Evolutionary conservation across 1,140 invertebrate species (phyloP), one percentile per base, ranked within the genome.

Genomic region (Drosophila repletoides): DNA sequence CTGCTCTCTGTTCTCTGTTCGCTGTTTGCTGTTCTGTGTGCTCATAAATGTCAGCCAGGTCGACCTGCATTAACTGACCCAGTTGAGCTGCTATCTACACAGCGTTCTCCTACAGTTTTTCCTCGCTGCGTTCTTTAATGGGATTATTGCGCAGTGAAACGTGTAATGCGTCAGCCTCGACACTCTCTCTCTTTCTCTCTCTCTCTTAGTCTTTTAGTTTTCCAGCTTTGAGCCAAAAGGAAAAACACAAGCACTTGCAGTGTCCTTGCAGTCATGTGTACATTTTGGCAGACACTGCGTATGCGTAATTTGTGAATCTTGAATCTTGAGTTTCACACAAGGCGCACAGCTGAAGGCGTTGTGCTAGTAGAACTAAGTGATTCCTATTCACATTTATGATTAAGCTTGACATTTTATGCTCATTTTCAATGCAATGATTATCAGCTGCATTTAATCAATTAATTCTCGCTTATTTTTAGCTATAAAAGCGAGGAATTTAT

Each of bases 41-140:
- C 75, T 75, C 79, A 86, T 86, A 79, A 86, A 77, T 83, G 74
- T 83, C 80, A 74, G 60, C 52, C 48, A 68, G 58, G 49, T 77
- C 73, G 76, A 69, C 75, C 74, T 83, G 79, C 80, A 83, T 84
- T 79, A 86, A 86, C 75, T 86, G 80, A 84, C 75, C 80, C 79
- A 86, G 67, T 86, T 84, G 64, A 60, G 73, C 67, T 53, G n/a
- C 34, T 51, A 38, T 22, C 55, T 34, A 14, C 7, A 14, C 14
- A n/a, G 40, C 41, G 33, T 52, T 38, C 55, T 66, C 31, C 45
- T 28, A 19, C 34, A 6, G 5, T 10, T 17, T 9, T 15, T 1
- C 14, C 5, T 14, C 14, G 0, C 28, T 21, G 51, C 60, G 63
- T 49, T 53, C 53, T 72, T 86, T 84, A 84, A 84, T 84, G 80